phyloP scores from a whole-genome alignment of 2,888 invertebrate species.

The Drosophila parthenogenetica region DNA sequence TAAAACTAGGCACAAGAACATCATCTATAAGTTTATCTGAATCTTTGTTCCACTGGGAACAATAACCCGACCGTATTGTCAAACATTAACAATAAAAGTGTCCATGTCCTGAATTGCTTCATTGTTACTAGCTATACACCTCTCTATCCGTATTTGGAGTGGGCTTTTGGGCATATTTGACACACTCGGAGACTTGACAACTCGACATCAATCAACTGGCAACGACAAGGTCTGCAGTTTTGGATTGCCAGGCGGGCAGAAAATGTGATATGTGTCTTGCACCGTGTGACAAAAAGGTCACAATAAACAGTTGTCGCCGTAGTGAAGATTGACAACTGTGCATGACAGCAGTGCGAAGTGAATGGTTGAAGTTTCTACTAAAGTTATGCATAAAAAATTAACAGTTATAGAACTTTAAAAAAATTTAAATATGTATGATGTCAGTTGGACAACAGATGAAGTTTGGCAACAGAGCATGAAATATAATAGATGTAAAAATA shows the following conservation, averaged over 20 bases:
- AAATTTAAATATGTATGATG: no score
- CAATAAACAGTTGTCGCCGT: not conserved
- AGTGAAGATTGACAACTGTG: conserved; percentile 11
- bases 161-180: conserved; percentile 5
- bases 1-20: not conserved
- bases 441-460: no score
- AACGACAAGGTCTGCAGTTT: conserved; percentile 40
- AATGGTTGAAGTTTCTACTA: not conserved
- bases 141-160: conserved; percentile 2
- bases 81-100: conserved; percentile 29
- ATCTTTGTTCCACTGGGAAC: conserved; percentile 5
- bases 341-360: no score
- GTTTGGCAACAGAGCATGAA: conserved; percentile 4
- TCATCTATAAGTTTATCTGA: not conserved
- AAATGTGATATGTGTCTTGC: conserved; percentile 30
- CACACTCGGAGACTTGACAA: conserved; percentile 41
- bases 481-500: not conserved
- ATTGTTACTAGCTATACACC: conserved; percentile 27
- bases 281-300: conserved; percentile 21
- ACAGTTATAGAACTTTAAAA: not conserved
- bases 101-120: conserved; percentile 27
- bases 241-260: conserved; percentile 34
- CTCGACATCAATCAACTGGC: conserved; percentile 73
- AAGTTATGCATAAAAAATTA: not conserved
- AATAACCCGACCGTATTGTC: conserved; percentile 25